A percentile compares a stretch with the other conserved stretches of the same genome.
Conservation (phyloP, 2,113 vertebrate species). For the Vimba vimba region DNA sequence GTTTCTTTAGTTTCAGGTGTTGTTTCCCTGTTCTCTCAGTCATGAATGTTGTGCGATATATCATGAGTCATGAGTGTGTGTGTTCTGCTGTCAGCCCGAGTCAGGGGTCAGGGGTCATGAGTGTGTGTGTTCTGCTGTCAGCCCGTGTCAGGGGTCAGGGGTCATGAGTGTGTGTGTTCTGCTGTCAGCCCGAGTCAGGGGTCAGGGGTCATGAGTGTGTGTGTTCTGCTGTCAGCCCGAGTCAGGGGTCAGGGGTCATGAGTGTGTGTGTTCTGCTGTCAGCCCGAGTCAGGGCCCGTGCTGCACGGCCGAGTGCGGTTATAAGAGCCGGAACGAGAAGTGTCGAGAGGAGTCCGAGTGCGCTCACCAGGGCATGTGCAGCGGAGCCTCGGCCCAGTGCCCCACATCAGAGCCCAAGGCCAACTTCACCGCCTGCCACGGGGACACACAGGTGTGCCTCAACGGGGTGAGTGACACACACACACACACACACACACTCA, state of each 20-base stretch:
- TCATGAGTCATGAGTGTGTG: no score
- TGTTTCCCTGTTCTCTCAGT: no score
- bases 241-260: conserved; percentile 78
- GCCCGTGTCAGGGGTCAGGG: conserved; percentile 98
- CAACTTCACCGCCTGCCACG: conserved; percentile 95
- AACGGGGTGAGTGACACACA: conserved; percentile 81
- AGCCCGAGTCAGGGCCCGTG: conserved; percentile 98
- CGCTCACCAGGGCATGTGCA: conserved; percentile 90
- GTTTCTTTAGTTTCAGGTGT: no score
- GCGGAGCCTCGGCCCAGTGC: conserved; percentile 84
- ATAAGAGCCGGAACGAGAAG: conserved; percentile 84
- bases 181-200: conserved; percentile 95
- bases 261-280: conserved; percentile 6
- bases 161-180: no score
- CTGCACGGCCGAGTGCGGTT: conserved; percentile 82
- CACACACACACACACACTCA: no score
- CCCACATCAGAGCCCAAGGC: conserved; percentile 90
- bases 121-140: conserved; percentile 58
- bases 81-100: conserved; percentile 81
- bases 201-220: conserved; percentile 65
- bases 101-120: conserved; percentile 75
- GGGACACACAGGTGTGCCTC: conserved; percentile 96
- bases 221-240: conserved; percentile 78
- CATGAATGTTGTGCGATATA: no score
- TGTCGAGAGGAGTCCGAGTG: conserved; percentile 96